phyloP scores from a whole-genome alignment of 2,888 invertebrate species.

The Imbricaverruca yamaguchii region DNA sequence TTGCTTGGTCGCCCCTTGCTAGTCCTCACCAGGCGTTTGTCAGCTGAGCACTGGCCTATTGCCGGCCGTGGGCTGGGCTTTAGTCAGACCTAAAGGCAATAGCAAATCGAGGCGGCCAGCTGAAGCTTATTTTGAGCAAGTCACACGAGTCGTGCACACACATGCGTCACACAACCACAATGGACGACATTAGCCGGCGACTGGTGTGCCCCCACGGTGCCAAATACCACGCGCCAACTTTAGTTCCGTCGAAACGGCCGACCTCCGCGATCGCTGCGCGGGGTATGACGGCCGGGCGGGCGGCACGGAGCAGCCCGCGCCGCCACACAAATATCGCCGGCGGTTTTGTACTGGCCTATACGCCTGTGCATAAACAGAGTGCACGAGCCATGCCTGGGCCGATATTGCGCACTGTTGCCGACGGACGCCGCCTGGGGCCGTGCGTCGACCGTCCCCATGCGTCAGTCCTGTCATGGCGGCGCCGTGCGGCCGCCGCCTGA shows the following conservation, averaged over 20 bases:
- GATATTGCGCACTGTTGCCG: no score
- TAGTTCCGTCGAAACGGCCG: constrained; percentile 2
- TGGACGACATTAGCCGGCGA: no score
- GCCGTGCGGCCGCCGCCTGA: no score
- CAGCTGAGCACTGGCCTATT: constrained; percentile 19
- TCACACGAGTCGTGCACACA: no score
- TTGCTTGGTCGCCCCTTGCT: neutral
- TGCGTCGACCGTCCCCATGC: no score
- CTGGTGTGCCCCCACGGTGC: no score
- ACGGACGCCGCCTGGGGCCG: no score
- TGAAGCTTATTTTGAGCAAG: no score
- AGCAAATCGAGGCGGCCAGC: neutral
- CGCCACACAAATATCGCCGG: constrained; percentile 5
- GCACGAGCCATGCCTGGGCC: no score
- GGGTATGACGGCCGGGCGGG: constrained; percentile 9
- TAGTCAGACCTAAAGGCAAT: neutral
- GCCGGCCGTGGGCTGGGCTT: neutral
- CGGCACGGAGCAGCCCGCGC: neutral
- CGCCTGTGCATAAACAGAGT: neutral
- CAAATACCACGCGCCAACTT: neutral
- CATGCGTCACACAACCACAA: no score
- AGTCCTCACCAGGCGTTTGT: constrained; percentile 8
- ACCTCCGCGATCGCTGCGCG: constrained; percentile 18
- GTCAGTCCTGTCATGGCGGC: no score
- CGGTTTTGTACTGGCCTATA: neutral